Conservation (phyloP, 1,140 invertebrate species). For the Drosophila asahinai region DNA sequence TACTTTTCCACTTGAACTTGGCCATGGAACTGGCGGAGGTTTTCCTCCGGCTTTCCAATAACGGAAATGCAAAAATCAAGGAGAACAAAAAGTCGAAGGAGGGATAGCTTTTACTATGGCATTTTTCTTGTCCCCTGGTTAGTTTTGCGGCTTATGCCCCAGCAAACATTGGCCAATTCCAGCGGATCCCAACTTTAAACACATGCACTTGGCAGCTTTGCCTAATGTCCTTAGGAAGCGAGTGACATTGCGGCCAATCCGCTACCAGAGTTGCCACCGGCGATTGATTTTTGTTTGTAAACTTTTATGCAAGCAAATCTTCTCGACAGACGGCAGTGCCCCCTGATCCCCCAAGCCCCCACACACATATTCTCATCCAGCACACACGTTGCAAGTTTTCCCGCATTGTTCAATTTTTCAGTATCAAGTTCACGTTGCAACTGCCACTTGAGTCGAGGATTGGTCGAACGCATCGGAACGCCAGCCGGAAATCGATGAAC, state of each 20-base stretch:
- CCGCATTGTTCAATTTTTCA: conserved; percentile 52
- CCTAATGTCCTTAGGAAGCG: conserved; percentile 5
- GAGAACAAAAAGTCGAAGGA: neutral
- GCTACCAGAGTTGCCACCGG: conserved; percentile 25
- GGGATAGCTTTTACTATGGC: neutral
- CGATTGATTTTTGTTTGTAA: conserved; percentile 75
- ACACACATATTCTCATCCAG: no score
- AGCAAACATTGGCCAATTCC: conserved; percentile 21
- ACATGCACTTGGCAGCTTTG: conserved; percentile 16
- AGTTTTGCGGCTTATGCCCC: conserved; percentile 24
- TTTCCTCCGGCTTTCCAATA: conserved; percentile 3
- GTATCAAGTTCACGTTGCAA: conserved; percentile 68
- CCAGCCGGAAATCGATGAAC: conserved; percentile 19
- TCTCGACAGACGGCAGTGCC: conserved; percentile 13
- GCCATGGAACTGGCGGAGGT: conserved; percentile 12
- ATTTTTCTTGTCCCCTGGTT: conserved; percentile 4
- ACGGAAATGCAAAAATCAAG: conserved; percentile 20
- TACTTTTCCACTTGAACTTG: conserved; percentile 73
- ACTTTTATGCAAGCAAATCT: conserved; percentile 73
- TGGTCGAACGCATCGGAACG: conserved; percentile 29
- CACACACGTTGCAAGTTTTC: conserved; percentile 30
- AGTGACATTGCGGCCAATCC: conserved; percentile 25
- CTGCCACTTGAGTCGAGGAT: conserved; percentile 52
- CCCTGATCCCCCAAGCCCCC: no score
- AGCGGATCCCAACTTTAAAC: conserved; percentile 29